Evolutionary conservation across 1,140 invertebrate genomes (phyloP).

Genomic region (Holotrichia oblita): DNA sequence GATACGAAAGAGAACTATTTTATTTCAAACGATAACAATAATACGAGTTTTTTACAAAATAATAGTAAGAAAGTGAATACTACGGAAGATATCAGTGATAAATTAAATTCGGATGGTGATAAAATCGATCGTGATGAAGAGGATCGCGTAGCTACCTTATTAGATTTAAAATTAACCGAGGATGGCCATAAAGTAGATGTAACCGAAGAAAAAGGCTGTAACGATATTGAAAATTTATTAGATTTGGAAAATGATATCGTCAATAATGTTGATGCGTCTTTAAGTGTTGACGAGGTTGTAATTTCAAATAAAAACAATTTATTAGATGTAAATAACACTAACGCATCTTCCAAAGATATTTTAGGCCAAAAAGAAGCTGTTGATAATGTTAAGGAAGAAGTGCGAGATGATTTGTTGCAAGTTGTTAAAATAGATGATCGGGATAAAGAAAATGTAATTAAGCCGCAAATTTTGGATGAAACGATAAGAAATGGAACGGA

Average conservation of each 20-base stretch:
- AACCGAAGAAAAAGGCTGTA: background rate
- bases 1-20: slow-evolving; percentile 22
- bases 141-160: background rate
- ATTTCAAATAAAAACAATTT: background rate
- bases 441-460: no score
- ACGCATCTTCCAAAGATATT: background rate
- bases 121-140: background rate
- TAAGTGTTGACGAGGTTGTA: background rate
- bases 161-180: slow-evolving; percentile 21
- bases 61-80: slow-evolving; percentile 10
- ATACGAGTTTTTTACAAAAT: background rate
- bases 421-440: no score
- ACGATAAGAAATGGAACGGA: no score
- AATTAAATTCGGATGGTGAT: no score
- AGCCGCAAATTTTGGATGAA: no score
- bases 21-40: background rate
- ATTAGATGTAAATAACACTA: background rate
- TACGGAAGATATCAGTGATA: slow-evolving; percentile 5
- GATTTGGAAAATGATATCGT: slow-evolving; percentile 5
- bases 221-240: slow-evolving; percentile 15
- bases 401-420: no score
- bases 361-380: background rate
- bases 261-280: background rate
- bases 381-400: background rate
- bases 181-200: background rate